Conservation (phyloP, 2,797 vertebrate species). For the Limosa lapponica region DNA sequence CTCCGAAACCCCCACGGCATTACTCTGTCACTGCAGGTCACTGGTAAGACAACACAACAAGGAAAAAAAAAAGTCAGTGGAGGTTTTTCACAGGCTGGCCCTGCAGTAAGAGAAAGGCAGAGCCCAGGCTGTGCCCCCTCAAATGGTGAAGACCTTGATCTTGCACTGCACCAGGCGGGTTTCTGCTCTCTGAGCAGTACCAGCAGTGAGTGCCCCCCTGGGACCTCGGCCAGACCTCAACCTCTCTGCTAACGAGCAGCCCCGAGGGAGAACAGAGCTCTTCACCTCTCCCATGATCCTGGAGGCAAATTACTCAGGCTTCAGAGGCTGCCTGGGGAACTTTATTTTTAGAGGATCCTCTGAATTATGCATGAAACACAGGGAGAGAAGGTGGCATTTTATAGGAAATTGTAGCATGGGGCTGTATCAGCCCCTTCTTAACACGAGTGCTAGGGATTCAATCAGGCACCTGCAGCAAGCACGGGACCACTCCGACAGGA, state of each 20-base stretch:
- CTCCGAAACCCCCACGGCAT: accelerated
- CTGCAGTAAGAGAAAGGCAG: background rate
- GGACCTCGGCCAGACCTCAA: background rate
- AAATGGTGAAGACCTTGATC: accelerated
- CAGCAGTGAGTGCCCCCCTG: accelerated
- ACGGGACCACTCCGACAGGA: accelerated
- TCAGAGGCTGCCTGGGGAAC: constrained; percentile 12
- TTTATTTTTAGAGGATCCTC: constrained; percentile 59
- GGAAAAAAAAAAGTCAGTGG: too few species aligned
- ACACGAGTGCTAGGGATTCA: background rate
- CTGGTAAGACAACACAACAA: background rate
- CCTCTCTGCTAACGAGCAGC: background rate
- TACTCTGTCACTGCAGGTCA: background rate
- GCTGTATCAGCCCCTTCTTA: background rate
- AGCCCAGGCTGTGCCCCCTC: background rate
- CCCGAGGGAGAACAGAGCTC: background rate
- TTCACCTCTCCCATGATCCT: background rate
- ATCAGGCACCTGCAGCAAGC: background rate
- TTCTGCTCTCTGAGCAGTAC: background rate
- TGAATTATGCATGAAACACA: constrained; percentile 55
- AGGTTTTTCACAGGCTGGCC: background rate
- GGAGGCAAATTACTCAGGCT: background rate
- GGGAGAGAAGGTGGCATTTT: constrained; percentile 10
- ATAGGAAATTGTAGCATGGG: background rate
- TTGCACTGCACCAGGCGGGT: accelerated